A percentile compares a stretch with the other conserved stretches of the same genome.
phyloP scores from a whole-genome alignment of 2,797 vertebrate species.

The Ambastaia sidthimunki region DNA sequence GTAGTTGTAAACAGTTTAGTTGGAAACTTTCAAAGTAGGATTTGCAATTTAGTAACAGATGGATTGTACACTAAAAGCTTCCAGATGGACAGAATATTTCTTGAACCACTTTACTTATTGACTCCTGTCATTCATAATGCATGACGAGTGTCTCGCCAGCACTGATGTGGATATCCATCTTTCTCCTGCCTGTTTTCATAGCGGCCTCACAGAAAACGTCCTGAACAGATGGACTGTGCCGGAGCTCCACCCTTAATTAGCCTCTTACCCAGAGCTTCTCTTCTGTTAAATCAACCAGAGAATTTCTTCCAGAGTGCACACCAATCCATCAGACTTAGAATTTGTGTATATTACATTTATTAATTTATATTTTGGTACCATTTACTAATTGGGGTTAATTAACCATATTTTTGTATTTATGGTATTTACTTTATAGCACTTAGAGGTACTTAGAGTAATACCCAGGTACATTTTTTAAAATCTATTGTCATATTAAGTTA shows the following conservation, averaged over 20 bases:
- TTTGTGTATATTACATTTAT: not conserved
- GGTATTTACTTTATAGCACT: too few species aligned
- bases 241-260: constrained; percentile 5
- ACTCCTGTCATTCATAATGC: constrained; percentile 40
- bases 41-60: constrained; percentile 8
- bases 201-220: not conserved
- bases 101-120: constrained; percentile 25
- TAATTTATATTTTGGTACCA: not conserved
- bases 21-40: not conserved
- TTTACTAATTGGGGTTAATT: not conserved
- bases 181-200: not conserved
- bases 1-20: not conserved
- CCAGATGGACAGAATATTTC: constrained; percentile 45
- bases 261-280: not conserved
- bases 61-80: constrained; percentile 17
- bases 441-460: too few species aligned
- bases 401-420: too few species aligned
- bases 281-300: not conserved
- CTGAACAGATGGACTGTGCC: constrained; percentile 16
- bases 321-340: not conserved
- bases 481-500: too few species aligned
- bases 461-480: too few species aligned
- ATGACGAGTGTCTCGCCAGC: constrained; percentile 20
- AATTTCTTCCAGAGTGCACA: not conserved
- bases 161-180: constrained; percentile 34